A percentile compares a stretch with the other conserved stretches of the same genome.
phyloP scores from a whole-genome alignment of 1,140 invertebrate genomes.

The Phymastichus coffea region DNA sequence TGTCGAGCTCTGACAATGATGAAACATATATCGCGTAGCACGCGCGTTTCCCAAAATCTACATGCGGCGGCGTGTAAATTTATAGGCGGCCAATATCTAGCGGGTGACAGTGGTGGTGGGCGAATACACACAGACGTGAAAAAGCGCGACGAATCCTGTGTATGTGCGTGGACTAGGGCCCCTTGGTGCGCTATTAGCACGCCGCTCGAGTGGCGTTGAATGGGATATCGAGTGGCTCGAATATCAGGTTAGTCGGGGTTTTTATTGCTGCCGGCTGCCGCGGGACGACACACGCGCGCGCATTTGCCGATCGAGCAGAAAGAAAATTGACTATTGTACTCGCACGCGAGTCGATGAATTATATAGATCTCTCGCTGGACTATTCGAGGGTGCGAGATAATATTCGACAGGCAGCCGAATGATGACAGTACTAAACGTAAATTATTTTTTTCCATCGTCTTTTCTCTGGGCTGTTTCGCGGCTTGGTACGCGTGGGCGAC shows the following conservation, averaged over 20 bases:
- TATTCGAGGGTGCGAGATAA: background rate
- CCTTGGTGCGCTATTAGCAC: conserved; percentile 14
- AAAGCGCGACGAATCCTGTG: conserved; percentile 16
- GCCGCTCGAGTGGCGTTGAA: conserved; percentile 24
- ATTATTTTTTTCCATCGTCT: conserved; percentile 27
- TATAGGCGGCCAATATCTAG: conserved; percentile 1
- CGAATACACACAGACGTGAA: too few species aligned
- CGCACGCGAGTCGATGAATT: conserved; percentile 8
- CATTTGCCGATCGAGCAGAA: conserved; percentile 31
- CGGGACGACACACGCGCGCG: background rate
- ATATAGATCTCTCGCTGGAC: background rate
- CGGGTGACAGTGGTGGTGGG: background rate
- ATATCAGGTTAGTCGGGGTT: conserved; percentile 16
- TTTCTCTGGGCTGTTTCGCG: background rate
- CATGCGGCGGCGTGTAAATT: conserved; percentile 12
- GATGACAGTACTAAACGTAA: conserved; percentile 19
- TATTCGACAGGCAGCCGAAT: conserved; percentile 4
- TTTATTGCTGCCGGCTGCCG: conserved; percentile 20
- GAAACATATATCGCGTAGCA: too few species aligned
- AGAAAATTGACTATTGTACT: conserved; percentile 26
- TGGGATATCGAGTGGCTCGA: conserved; percentile 1
- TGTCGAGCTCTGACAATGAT: too few species aligned
- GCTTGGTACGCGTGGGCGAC: background rate
- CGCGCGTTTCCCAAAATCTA: conserved; percentile 13
- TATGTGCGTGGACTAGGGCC: background rate